A percentile compares a stretch with the other conserved stretches of the same genome.
Conservation (phyloP, 2,888 invertebrate species). For the Lingula anatina region DNA sequence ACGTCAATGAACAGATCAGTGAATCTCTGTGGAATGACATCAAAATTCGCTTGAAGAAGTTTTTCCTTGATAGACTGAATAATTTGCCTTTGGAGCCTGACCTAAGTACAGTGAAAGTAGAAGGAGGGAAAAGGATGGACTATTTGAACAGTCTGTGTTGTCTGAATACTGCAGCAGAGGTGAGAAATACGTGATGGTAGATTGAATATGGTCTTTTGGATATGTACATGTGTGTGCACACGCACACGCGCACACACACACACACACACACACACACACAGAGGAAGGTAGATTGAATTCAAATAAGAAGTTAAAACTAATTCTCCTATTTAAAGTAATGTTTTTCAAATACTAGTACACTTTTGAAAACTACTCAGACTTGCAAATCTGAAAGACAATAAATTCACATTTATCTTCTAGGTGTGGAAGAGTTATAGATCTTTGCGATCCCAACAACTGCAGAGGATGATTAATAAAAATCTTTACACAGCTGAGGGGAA, state of each 20-base stretch:
- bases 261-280: background rate
- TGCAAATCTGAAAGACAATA: too few relatives aligned
- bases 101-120: conserved; percentile 17
- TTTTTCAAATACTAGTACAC: too few relatives aligned
- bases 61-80: conserved; percentile 28
- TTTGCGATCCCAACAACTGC: conserved; percentile 34
- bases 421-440: conserved; percentile 12
- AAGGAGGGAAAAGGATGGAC: conserved; percentile 24
- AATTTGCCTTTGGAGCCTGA: conserved; percentile 23
- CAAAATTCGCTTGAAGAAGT: conserved; percentile 16
- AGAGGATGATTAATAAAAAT: conserved; percentile 24
- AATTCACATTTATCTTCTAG: too few relatives aligned
- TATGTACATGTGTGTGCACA: too few relatives aligned
- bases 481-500: conserved; percentile 8
- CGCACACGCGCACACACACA: background rate
- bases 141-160: conserved; percentile 38
- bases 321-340: too few relatives aligned
- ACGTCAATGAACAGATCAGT: conserved; percentile 31
- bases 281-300: background rate
- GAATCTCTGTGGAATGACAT: conserved; percentile 32
- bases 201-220: background rate
- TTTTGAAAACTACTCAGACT: too few relatives aligned
- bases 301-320: too few relatives aligned
- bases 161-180: conserved; percentile 33
- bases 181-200: conserved; percentile 19